Evolutionary conservation across 2,797 vertebrate genomes (phyloP).

Genomic region (Tokudaia muenninki): DNA sequence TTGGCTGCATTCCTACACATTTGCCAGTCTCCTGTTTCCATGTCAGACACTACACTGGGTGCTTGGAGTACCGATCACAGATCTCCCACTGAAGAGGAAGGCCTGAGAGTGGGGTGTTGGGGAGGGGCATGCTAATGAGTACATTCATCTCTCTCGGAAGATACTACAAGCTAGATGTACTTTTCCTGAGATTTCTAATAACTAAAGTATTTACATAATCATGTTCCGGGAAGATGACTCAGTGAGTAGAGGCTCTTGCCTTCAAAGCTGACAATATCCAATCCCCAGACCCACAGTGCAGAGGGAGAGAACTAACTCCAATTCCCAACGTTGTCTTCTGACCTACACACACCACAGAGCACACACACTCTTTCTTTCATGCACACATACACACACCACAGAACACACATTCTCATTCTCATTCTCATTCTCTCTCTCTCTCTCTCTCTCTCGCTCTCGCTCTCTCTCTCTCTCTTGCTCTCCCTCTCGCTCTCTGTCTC

Average conservation of each 20-base stretch:
- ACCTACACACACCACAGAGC: neutral
- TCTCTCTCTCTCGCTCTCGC: too few species aligned
- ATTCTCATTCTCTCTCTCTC: too few species aligned
- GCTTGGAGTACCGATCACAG: neutral
- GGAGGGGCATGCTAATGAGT: neutral
- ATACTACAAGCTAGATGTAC: neutral
- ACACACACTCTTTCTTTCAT: neutral
- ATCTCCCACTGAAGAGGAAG: neutral
- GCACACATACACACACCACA: neutral
- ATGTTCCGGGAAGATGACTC: neutral
- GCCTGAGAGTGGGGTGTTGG: neutral
- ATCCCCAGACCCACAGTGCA: neutral
- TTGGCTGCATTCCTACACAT: neutral
- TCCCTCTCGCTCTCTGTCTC: too few species aligned
- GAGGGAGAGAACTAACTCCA: neutral
- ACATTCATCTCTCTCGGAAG: neutral
- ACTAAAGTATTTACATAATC: neutral
- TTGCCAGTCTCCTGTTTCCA: neutral
- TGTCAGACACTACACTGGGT: neutral
- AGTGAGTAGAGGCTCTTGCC: neutral
- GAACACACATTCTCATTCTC: too few species aligned
- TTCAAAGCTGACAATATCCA: neutral
- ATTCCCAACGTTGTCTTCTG: neutral
- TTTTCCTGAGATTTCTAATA: conserved; percentile 19
- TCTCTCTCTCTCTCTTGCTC: too few species aligned